These are phyloP conservation scores for Sminthopsis crassicaudata DNA, from an alignment of 2,113 vertebrate genomes.

Conservation along the genomic window DNA sequence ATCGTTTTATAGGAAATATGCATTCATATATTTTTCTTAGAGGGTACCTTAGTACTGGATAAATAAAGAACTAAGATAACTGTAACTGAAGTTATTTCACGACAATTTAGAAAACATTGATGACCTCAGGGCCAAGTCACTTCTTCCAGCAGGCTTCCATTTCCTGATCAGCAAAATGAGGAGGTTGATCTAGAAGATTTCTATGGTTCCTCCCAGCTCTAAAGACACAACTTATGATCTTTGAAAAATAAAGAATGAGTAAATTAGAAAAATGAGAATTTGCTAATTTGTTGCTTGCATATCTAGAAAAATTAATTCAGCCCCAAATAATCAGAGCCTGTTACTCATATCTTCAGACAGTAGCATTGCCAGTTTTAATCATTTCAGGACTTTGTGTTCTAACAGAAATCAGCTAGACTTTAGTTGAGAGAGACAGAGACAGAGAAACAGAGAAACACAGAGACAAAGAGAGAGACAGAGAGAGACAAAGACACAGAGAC, in stretches of 20 bases:
- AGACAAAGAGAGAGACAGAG: too few relatives aligned
- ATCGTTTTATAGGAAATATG: neutral
- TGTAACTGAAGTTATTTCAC: neutral
- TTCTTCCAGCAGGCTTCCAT: neutral
- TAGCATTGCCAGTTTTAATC: neutral
- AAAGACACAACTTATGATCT: neutral
- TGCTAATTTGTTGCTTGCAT: neutral
- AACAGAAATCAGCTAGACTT: neutral
- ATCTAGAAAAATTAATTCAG: neutral
- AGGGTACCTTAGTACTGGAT: neutral
- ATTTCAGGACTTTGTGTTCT: neutral
- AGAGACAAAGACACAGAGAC: neutral
- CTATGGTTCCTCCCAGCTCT: neutral
- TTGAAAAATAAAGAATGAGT: neutral
- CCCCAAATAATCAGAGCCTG: neutral
- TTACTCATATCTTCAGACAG: neutral
- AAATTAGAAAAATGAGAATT: neutral
- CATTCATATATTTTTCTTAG: neutral
- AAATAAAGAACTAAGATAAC: neutral
- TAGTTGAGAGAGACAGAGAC: neutral
- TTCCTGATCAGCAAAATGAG: neutral
- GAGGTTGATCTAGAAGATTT: neutral
- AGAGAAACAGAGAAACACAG: neutral
- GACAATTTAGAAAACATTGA: constrained; percentile 15
- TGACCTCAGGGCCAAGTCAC: neutral